A percentile compares a stretch with the other conserved stretches of the same genome.
phyloP scores from a whole-genome alignment of 2,113 vertebrate genomes.

The Poeciliopsis occidentalis region DNA sequence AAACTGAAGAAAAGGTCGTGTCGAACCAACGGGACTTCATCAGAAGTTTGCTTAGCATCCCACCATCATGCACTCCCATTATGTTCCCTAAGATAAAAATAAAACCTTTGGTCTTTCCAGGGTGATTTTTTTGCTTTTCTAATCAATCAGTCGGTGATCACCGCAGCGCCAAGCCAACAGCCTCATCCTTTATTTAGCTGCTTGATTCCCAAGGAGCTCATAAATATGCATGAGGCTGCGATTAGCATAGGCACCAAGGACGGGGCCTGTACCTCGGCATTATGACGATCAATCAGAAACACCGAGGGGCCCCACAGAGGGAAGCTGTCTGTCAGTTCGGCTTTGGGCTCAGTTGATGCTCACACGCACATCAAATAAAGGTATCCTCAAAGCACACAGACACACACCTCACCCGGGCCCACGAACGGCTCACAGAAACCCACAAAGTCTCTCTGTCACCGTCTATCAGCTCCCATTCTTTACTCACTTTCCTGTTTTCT shows the following conservation, averaged over 20 bases:
- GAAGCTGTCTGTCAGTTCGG: slow-evolving; percentile 69
- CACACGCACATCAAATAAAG: slow-evolving; percentile 24
- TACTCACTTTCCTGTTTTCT: slow-evolving; percentile 22
- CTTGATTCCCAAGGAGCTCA: slow-evolving; percentile 65
- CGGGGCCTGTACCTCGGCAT: slow-evolving; percentile 68
- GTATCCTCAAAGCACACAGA: slow-evolving; percentile 42
- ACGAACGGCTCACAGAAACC: slow-evolving; percentile 4
- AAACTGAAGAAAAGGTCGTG: background rate
- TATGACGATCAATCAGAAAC: slow-evolving; percentile 74
- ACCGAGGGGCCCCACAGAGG: slow-evolving; percentile 65
- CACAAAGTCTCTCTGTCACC: slow-evolving; percentile 1
- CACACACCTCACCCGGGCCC: slow-evolving; percentile 14
- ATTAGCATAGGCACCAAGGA: slow-evolving; percentile 76
- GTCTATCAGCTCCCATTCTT: slow-evolving; percentile 10
- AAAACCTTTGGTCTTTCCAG: slow-evolving; percentile 25
- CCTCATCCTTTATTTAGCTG: slow-evolving; percentile 74
- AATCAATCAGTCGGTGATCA: slow-evolving; percentile 68
- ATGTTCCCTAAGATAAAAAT: slow-evolving; percentile 10
- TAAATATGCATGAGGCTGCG: slow-evolving; percentile 67
- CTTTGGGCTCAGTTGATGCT: slow-evolving; percentile 56
- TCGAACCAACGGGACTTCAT: background rate
- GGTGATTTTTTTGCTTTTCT: slow-evolving; percentile 31
- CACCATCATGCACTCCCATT: background rate
- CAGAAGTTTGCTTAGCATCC: background rate
- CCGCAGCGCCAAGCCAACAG: slow-evolving; percentile 52